Conservation (phyloP, 2,113 vertebrate species). For the Odobenus rosmarus region DNA sequence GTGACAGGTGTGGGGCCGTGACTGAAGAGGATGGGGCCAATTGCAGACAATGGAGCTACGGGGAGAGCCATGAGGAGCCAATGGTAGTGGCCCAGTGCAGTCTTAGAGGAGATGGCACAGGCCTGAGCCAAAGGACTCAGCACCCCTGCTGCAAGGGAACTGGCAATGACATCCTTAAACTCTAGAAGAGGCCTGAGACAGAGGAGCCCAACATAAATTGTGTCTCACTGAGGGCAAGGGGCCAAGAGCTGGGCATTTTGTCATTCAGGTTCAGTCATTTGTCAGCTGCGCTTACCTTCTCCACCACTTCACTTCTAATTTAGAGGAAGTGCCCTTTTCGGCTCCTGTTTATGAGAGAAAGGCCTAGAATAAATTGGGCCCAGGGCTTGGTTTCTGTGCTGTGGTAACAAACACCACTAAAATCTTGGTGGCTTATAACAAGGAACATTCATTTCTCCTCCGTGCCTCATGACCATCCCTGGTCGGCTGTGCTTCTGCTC, state of each 20-base stretch:
- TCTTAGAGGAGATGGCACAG: neutral
- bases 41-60: neutral
- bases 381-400: neutral
- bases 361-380: neutral
- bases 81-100: neutral
- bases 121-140: neutral
- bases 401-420: neutral
- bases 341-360: neutral
- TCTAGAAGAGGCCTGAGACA: neutral
- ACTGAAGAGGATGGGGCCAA: neutral
- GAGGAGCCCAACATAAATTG: neutral
- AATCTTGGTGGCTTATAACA: neutral
- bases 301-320: constrained; percentile 12
- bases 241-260: neutral
- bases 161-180: neutral
- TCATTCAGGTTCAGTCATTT: neutral
- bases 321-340: neutral
- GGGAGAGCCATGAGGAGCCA: neutral
- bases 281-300: neutral
- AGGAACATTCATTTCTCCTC: neutral
- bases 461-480: neutral
- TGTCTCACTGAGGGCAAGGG: neutral
- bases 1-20: neutral
- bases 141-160: neutral
- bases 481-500: neutral